Evolutionary conservation across 2,888 invertebrate species (phyloP).

Genomic region (Hymenopus coronatus): DNA sequence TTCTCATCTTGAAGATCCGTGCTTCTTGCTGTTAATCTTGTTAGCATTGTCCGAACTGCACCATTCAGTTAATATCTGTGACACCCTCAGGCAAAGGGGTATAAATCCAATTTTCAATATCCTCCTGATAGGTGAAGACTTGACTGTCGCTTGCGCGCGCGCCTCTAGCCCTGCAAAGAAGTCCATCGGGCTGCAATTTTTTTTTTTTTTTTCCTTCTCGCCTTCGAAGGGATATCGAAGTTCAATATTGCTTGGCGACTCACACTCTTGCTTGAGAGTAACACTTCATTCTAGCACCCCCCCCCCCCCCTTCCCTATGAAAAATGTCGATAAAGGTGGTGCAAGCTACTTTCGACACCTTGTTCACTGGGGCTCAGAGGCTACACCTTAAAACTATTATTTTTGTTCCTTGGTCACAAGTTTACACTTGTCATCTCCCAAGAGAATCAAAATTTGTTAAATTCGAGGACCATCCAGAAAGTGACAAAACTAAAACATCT

Average conservation of each 20-base stretch:
- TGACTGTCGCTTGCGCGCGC: neutral
- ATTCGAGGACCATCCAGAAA: too few relatives aligned
- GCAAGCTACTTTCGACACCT: neutral
- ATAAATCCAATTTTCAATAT: slow-evolving; percentile 19
- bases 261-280: neutral
- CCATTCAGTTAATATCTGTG: neutral
- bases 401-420: neutral
- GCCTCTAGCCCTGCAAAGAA: neutral
- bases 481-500: too few relatives aligned
- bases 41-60: neutral
- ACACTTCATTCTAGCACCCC: neutral
- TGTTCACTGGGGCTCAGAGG: neutral
- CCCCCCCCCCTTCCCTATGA: neutral
- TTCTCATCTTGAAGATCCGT: neutral
- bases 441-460: too few relatives aligned
- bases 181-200: neutral
- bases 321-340: neutral
- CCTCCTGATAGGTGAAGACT: neutral
- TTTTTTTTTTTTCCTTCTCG: neutral
- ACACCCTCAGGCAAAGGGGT: neutral
- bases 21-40: neutral
- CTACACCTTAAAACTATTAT: neutral
- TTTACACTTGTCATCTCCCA: too few relatives aligned
- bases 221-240: slow-evolving; percentile 4
- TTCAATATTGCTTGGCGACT: slow-evolving; percentile 3